A percentile compares a stretch with the other conserved stretches of the same genome.
Conservation (phyloP, 2,888 invertebrate genomes). For the Patella pellucida region DNA sequence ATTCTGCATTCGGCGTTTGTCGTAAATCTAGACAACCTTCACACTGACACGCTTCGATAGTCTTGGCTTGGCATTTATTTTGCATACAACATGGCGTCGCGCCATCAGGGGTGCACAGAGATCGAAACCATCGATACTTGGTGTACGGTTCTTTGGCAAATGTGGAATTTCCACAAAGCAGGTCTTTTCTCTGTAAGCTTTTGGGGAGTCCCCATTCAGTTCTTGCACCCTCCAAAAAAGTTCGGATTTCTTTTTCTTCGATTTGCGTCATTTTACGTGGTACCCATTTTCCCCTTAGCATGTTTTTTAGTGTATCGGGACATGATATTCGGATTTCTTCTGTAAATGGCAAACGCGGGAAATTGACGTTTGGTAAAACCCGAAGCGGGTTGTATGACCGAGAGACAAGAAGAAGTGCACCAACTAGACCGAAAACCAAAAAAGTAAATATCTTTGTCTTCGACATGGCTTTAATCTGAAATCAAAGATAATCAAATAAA, state of each 20-base stretch:
- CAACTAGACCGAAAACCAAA: too few relatives aligned
- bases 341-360: too few relatives aligned
- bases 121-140: not conserved
- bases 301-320: not conserved
- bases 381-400: too few relatives aligned
- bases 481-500: too few relatives aligned
- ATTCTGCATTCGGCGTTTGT: not conserved
- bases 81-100: not conserved
- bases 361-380: too few relatives aligned
- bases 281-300: not conserved
- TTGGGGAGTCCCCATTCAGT: not conserved
- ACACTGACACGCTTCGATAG: not conserved
- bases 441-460: too few relatives aligned
- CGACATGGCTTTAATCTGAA: too few relatives aligned
- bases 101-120: not conserved
- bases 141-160: not conserved
- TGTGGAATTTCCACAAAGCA: not conserved
- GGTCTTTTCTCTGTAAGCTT: not conserved
- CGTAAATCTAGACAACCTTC: not conserved
- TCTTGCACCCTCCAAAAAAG: not conserved
- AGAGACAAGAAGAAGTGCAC: too few relatives aligned
- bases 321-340: not conserved
- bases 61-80: not conserved
- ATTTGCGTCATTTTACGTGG: not conserved
- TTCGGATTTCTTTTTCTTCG: not conserved